A percentile compares a stretch with the other conserved stretches of the same genome.
Evolutionary conservation across 2,797 vertebrate genomes (phyloP).

Genomic region (Liparis tanakae): DNA sequence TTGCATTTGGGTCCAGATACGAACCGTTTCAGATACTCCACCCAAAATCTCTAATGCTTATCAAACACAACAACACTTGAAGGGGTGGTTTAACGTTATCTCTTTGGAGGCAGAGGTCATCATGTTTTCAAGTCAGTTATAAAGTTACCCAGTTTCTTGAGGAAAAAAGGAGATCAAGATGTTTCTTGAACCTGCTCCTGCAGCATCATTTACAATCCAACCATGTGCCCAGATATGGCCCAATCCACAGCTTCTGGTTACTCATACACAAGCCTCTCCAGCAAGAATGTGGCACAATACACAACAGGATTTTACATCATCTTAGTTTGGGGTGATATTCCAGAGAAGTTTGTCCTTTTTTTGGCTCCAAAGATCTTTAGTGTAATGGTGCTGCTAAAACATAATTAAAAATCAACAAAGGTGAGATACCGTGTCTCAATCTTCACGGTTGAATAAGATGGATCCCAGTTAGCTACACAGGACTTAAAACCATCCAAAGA

Average conservation of each 20-base stretch:
- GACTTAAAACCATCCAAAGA: background rate
- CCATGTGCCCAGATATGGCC: background rate
- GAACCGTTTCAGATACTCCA: background rate
- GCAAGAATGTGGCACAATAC: background rate
- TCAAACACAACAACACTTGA: background rate
- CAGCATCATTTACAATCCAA: background rate
- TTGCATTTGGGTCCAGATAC: no score
- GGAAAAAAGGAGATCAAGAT: background rate
- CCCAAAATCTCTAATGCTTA: background rate
- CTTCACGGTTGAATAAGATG: background rate
- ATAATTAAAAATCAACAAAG: background rate
- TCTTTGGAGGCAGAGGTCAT: background rate
- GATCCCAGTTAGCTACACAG: conserved; percentile 2
- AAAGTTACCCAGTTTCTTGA: background rate
- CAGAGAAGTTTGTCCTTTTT: background rate
- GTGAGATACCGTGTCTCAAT: background rate
- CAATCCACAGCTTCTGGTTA: background rate
- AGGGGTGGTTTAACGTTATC: background rate
- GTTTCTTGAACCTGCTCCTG: background rate
- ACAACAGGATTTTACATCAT: background rate
- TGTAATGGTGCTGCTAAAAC: background rate
- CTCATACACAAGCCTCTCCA: no score
- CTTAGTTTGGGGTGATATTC: background rate
- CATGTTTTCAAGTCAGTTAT: background rate
- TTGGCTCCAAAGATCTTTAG: background rate